Base-by-base conservation (phyloP, 2,797 vertebrate species). In the Chelon auratus region DNA sequence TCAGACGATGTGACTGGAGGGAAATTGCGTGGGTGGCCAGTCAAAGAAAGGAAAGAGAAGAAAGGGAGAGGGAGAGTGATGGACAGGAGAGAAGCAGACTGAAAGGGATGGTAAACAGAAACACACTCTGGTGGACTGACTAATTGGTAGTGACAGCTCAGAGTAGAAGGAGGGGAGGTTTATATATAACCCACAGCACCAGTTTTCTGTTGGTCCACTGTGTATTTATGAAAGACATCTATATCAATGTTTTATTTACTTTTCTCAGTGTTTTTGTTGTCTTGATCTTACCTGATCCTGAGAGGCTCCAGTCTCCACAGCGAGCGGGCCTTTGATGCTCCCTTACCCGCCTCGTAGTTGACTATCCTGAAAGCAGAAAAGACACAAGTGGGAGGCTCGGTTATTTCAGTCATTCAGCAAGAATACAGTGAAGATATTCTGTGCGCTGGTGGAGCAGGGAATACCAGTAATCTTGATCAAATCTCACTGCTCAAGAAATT, bases 251-350 rank as follows among this genome's bases (percentile, higher is more conserved):
- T 39, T 48, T 50, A 39, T 45, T 58, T 36, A 30, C 52, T 47
- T 15, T 47, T 2, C 9, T 18, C n/a, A 9, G 36, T 8, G 67
- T 12, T 62, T 51, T n/a, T 8, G 51, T 43, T 24, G 10, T 17
- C 71, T 26, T 76, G 42, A 68, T 69, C 81, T 87, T 93, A 99
- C 98, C 98, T 99, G 94, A 99, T 97, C 82, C 97, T 95, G 85
- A 99, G 96, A 61, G 98, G 97, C 90, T 99, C 98, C 86, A 99
- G 87, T 94, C 97, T 96, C 98, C 98, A 99, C 59, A 99, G 91
- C 3, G 98, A 99, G 64, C 98, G 95, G 72, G 98, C 97, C 87
- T 83, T 94, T 9, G 94, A 94, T 0, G 96, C 96, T 76, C 96
- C 96, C 92, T 97, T 98, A 9, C 97, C 97, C 0, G 96, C 93